Evolutionary conservation across 2,113 vertebrate genomes (phyloP).

Genomic region (Xiphophorus couchianus): DNA sequence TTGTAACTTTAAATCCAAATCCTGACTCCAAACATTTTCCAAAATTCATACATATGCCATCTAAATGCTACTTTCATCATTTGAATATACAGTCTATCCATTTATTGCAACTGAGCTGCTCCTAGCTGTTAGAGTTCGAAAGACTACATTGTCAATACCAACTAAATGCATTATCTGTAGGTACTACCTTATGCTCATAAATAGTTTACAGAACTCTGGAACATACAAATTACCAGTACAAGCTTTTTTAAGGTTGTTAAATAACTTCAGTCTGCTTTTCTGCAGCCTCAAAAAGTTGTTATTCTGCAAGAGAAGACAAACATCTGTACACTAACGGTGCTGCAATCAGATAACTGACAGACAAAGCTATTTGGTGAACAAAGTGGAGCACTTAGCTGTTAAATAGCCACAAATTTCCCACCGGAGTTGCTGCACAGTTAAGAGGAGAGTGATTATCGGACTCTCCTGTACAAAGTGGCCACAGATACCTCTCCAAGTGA

Average conservation of each 20-base stretch:
- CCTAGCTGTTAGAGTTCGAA: too few species aligned
- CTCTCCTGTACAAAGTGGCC: not conserved
- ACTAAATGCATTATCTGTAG: not conserved
- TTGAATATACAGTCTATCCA: too few species aligned
- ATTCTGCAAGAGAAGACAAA: not conserved
- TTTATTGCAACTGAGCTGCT: too few species aligned
- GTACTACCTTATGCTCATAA: not conserved
- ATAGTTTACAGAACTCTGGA: not conserved
- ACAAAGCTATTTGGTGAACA: constrained; percentile 6
- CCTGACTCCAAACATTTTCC: too few species aligned
- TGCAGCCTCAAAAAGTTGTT: not conserved
- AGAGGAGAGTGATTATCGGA: not conserved
- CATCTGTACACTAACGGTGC: not conserved
- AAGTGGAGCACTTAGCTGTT: constrained; percentile 7
- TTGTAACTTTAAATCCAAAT: too few species aligned
- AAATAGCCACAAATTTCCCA: not conserved
- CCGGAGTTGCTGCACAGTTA: not conserved
- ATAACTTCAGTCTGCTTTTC: not conserved
- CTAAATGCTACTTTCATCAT: too few species aligned
- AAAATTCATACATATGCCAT: too few species aligned
- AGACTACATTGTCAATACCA: too few species aligned
- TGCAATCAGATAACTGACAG: constrained; percentile 1
- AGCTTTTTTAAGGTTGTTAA: not conserved
- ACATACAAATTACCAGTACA: not conserved
- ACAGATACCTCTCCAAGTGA: not conserved